Conservation (phyloP, 2,797 vertebrate species). For the Cirrhinus mrigala region DNA sequence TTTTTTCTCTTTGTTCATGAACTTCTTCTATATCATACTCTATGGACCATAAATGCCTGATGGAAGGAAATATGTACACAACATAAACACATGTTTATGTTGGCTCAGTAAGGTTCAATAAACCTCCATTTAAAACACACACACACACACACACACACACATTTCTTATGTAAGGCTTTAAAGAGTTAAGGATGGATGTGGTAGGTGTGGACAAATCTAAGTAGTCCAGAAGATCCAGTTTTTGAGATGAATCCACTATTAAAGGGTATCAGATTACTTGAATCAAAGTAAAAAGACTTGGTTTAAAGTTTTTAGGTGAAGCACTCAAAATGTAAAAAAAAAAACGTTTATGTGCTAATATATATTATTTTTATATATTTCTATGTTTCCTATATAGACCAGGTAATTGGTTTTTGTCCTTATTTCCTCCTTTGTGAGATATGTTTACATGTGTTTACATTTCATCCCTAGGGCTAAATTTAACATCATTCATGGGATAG, state of each 20-base stretch:
- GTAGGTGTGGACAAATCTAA: background rate
- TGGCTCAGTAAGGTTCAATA: background rate
- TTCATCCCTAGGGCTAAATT: background rate
- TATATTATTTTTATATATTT: background rate
- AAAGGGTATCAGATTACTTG: background rate
- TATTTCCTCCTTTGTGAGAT: background rate
- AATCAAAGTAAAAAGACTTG: background rate
- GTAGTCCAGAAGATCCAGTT: background rate
- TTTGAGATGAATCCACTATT: background rate
- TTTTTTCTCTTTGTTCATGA: no score
- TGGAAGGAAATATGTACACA: background rate
- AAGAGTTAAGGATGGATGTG: background rate
- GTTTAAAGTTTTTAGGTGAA: background rate
- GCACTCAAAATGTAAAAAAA: background rate
- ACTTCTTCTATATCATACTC: background rate
- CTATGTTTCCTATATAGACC: background rate
- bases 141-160: no score
- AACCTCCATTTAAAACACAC: background rate
- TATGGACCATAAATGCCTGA: background rate
- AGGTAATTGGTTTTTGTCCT: background rate
- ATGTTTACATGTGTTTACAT: background rate
- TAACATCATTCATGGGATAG: background rate
- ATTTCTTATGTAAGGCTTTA: background rate
- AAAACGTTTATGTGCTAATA: background rate
- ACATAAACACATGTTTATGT: background rate